A percentile compares a stretch with the other conserved stretches of the same genome.
Evolutionary conservation across 1,140 invertebrate species (phyloP).

Genomic region (Trialeurodes vaporariorum): DNA sequence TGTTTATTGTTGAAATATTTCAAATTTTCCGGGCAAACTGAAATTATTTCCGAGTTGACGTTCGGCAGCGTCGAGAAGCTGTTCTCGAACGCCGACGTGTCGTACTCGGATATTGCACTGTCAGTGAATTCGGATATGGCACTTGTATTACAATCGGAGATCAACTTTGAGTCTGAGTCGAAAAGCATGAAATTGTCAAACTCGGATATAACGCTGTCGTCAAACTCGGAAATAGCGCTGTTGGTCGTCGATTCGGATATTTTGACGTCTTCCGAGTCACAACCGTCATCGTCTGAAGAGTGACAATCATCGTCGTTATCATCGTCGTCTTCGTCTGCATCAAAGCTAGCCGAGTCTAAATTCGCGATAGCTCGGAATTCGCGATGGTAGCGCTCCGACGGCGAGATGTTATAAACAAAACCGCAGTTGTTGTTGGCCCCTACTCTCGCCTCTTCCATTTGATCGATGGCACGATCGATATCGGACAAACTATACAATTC

Average conservation of each 20-base stretch:
- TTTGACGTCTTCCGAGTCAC: neutral
- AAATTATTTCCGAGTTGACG: neutral
- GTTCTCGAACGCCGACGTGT: neutral
- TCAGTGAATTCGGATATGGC: neutral
- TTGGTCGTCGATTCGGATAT: neutral
- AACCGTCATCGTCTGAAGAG: neutral
- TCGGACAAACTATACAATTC: neutral
- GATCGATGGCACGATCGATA: constrained; percentile 1
- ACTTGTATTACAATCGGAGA: neutral
- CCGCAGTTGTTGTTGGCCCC: neutral
- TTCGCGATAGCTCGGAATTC: neutral
- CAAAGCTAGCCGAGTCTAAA: neutral
- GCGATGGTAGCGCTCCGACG: neutral
- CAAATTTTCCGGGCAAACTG: neutral
- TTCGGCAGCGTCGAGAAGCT: neutral
- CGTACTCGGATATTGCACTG: neutral
- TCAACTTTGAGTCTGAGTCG: neutral
- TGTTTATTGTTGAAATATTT: too few species aligned
- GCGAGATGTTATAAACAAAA: too few species aligned
- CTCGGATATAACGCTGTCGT: neutral
- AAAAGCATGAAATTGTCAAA: neutral
- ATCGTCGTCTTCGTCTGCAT: neutral
- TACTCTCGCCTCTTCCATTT: neutral
- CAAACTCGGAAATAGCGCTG: neutral
- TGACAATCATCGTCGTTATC: too few species aligned